phyloP scores from a whole-genome alignment of 2,113 vertebrate species.

The Microcebus griseorufus region DNA sequence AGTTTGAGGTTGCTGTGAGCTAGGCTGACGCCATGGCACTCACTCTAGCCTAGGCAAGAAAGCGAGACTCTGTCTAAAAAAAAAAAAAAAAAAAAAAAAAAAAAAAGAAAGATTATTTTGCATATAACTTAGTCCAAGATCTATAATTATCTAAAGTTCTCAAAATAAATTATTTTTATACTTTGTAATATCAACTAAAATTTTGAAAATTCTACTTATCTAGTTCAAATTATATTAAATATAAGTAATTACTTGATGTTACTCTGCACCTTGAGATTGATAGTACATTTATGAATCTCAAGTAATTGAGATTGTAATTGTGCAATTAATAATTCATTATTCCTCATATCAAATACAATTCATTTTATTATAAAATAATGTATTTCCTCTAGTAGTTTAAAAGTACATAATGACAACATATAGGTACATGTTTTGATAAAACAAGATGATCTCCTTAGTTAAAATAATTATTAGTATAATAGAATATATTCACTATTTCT shows the following conservation, averaged over 20 bases:
- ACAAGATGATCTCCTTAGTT: not conserved
- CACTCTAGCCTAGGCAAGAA: too few species aligned
- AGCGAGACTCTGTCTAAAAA: too few species aligned
- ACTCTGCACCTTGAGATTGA: constrained; percentile 3
- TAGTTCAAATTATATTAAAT: constrained; percentile 23
- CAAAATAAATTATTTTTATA: constrained; percentile 59
- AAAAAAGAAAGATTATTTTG: too few species aligned
- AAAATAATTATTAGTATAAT: not conserved
- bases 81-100: too few species aligned
- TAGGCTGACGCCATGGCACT: too few species aligned
- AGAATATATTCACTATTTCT: not conserved
- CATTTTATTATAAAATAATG: constrained; percentile 1
- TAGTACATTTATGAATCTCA: not conserved
- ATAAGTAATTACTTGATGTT: constrained; percentile 27
- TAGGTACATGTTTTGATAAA: not conserved
- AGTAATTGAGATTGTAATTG: constrained; percentile 47
- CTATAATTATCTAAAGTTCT: constrained; percentile 45
- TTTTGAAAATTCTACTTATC: constrained; percentile 32
- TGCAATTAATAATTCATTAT: constrained; percentile 52
- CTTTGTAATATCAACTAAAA: not conserved
- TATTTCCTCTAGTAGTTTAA: not conserved
- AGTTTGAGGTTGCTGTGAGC: too few species aligned
- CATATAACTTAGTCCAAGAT: not conserved
- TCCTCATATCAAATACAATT: constrained; percentile 13
- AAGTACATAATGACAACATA: not conserved